Evolutionary conservation across 1,140 invertebrate genomes (phyloP).

Genomic region (Bombus balteatus): DNA sequence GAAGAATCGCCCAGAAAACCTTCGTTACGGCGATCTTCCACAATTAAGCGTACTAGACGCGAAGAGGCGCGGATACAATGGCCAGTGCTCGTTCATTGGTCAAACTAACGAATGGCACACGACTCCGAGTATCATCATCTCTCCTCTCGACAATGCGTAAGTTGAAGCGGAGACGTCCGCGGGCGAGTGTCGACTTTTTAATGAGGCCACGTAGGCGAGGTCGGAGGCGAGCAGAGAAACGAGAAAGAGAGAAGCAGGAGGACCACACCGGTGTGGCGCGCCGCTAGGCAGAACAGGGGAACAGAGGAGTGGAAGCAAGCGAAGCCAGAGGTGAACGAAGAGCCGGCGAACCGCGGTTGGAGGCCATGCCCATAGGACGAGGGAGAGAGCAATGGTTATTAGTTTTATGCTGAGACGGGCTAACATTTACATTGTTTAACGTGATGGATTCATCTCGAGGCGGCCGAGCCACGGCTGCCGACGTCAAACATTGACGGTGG

Average conservation of each 20-base stretch:
- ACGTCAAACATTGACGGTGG: conserved; percentile 78
- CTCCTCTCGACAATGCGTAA: conserved; percentile 40
- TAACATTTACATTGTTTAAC: conserved; percentile 83
- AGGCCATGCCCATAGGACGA: conserved; percentile 57
- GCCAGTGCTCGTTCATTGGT: conserved; percentile 10
- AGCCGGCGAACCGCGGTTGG: conserved; percentile 59
- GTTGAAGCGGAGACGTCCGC: conserved; percentile 46
- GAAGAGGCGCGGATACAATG: neutral
- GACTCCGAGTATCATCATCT: conserved; percentile 19
- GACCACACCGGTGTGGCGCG: neutral
- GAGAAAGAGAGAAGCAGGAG: conserved; percentile 19
- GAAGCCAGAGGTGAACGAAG: conserved; percentile 45
- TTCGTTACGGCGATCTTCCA: neutral
- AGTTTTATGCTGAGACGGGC: conserved; percentile 80
- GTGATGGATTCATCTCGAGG: conserved; percentile 81
- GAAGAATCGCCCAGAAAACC: neutral
- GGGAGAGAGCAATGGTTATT: conserved; percentile 77
- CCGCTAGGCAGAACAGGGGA: neutral
- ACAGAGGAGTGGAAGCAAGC: conserved; percentile 33
- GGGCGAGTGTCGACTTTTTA: conserved; percentile 59
- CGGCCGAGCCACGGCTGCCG: conserved; percentile 65
- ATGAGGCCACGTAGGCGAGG: conserved; percentile 58
- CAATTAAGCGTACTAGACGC: neutral
- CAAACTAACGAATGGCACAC: conserved; percentile 22
- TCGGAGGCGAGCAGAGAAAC: conserved; percentile 26